Evolutionary conservation across 2,888 invertebrate species (phyloP).

Genomic region (Hofmannophila pseudospretella): DNA sequence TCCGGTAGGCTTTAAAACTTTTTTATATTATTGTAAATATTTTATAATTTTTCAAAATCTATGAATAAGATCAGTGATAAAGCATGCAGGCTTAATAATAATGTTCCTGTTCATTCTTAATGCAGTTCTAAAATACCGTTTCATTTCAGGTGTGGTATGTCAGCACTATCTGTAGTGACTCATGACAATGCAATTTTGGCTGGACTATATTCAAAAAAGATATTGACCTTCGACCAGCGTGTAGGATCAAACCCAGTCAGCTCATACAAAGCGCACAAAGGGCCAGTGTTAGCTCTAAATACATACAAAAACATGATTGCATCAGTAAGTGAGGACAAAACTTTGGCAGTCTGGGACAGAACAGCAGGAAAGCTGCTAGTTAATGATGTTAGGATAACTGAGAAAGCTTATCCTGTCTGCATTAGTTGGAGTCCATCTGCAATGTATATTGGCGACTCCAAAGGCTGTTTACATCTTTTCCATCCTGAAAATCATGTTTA

Average conservation of each 20-base stretch:
- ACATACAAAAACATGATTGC: slow-evolving; percentile 65
- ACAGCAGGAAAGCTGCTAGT: slow-evolving; percentile 63
- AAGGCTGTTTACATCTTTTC: slow-evolving; percentile 58
- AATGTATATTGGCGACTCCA: slow-evolving; percentile 66
- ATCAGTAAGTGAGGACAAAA: slow-evolving; percentile 78
- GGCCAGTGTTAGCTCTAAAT: slow-evolving; percentile 67
- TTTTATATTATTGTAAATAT: neutral
- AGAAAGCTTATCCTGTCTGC: slow-evolving; percentile 60
- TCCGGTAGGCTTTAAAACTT: slow-evolving; percentile 46
- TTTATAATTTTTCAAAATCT: too few relatives aligned
- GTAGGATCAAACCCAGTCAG: slow-evolving; percentile 50
- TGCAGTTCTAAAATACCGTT: too few relatives aligned
- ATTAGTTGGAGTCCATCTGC: slow-evolving; percentile 59
- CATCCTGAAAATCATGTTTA: slow-evolving; percentile 49
- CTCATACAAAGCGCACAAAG: slow-evolving; percentile 69
- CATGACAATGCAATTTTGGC: slow-evolving; percentile 66
- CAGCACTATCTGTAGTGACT: slow-evolving; percentile 72
- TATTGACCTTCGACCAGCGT: slow-evolving; percentile 73
- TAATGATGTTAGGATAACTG: slow-evolving; percentile 50
- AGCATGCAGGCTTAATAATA: too few relatives aligned
- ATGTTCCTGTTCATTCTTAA: too few relatives aligned
- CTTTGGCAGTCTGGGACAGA: slow-evolving; percentile 76
- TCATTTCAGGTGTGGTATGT: slow-evolving; percentile 60
- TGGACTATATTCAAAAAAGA: slow-evolving; percentile 75
- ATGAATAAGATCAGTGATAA: too few relatives aligned